phyloP scores from a whole-genome alignment of 2,888 invertebrate genomes.

The Bursaphelenchus okinawaensis region DNA sequence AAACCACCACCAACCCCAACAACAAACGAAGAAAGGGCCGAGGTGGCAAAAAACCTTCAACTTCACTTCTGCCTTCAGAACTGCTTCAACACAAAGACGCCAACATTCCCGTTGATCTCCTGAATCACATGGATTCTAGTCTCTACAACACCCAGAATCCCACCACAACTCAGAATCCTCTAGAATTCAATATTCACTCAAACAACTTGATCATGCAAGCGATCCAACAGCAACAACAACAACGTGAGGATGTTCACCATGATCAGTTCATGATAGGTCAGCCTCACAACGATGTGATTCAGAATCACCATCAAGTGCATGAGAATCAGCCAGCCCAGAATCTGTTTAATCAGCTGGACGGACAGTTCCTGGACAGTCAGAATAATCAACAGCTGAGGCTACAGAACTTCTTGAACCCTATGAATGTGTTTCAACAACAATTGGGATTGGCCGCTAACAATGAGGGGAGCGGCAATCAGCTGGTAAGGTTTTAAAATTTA shows the following conservation, averaged over 20 bases:
- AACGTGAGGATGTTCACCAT: neutral
- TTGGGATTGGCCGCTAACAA: neutral
- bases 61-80: neutral
- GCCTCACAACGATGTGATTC: neutral
- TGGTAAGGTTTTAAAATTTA: conserved; percentile 1
- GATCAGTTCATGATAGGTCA: neutral
- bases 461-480: neutral
- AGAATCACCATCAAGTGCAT: neutral
- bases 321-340: neutral
- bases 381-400: neutral
- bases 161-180: neutral
- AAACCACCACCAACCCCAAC: neutral
- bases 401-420: neutral
- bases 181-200: conserved; percentile 2
- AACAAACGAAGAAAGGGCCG: neutral
- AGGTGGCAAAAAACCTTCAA: neutral
- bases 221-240: conserved; percentile 4
- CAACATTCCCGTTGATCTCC: neutral
- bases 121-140: neutral
- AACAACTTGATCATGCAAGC: conserved; percentile 11
- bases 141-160: neutral
- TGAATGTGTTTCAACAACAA: conserved; percentile 7
- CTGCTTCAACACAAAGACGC: neutral
- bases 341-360: neutral
- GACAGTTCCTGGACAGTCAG: neutral